These are phyloP conservation scores for Pseudobourletiella spinata DNA, from an alignment of 1,140 invertebrate genomes.

Conservation along the genomic window DNA sequence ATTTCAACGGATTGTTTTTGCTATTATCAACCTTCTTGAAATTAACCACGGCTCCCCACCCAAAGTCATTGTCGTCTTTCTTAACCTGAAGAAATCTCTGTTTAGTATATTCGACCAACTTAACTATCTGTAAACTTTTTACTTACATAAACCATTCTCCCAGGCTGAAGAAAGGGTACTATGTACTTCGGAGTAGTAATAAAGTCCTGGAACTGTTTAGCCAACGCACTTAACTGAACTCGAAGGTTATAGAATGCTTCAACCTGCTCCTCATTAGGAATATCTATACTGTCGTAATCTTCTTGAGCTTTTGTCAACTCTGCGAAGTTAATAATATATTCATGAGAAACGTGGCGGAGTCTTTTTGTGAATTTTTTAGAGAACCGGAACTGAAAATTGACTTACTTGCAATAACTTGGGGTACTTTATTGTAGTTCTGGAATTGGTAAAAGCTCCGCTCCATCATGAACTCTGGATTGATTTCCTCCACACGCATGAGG, in stretches of 20 bases:
- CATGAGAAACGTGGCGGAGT: too few species aligned
- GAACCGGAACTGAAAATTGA: too few species aligned
- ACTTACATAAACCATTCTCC: slow-evolving; percentile 79
- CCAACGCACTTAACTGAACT: slow-evolving; percentile 65
- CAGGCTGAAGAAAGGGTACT: slow-evolving; percentile 87
- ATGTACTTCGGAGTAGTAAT: slow-evolving; percentile 80
- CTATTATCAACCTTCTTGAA: slow-evolving; percentile 62
- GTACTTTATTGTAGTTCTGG: slow-evolving; percentile 94
- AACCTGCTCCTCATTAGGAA: slow-evolving; percentile 67
- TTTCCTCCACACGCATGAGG: slow-evolving; percentile 91
- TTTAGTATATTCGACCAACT: too few species aligned
- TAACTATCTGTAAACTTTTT: too few species aligned
- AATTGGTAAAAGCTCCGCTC: slow-evolving; percentile 98
- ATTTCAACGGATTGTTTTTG: slow-evolving; percentile 40
- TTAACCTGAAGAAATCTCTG: slow-evolving; percentile 62
- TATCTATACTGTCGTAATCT: slow-evolving; percentile 51
- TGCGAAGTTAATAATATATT: slow-evolving; percentile 41
- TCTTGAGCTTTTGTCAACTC: slow-evolving; percentile 64
- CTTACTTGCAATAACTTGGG: slow-evolving; percentile 74
- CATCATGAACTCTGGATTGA: slow-evolving; percentile 99
- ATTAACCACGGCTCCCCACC: slow-evolving; percentile 93
- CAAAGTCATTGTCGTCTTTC: slow-evolving; percentile 76
- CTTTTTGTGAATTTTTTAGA: not conserved
- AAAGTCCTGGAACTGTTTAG: slow-evolving; percentile 62
- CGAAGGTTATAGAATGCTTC: slow-evolving; percentile 75